A percentile compares a stretch with the other conserved stretches of the same genome.
Conservation (phyloP, 1,140 invertebrate species). For the Amyelois transitella region DNA sequence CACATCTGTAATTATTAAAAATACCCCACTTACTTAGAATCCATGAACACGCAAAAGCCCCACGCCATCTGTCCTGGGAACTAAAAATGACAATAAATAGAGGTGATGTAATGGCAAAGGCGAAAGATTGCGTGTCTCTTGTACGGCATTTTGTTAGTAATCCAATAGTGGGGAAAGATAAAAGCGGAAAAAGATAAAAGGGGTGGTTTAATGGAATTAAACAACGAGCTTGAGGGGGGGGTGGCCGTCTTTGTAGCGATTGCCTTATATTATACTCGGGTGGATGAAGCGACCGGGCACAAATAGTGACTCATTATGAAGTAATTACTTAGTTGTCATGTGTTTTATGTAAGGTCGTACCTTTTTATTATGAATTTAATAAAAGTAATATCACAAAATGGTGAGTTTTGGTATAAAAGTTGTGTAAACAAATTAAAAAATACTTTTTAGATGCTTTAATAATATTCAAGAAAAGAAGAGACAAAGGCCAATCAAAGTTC, state of each 20-base stretch:
- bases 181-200: constrained; percentile 67
- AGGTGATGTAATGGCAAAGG: constrained; percentile 44
- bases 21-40: background rate
- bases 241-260: background rate
- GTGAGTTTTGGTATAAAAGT: too few species aligned
- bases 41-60: background rate
- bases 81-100: constrained; percentile 32
- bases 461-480: too few species aligned
- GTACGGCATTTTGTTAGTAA: constrained; percentile 59
- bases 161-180: constrained; percentile 66
- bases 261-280: constrained; percentile 9
- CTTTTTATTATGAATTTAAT: background rate
- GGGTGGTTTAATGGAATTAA: constrained; percentile 72
- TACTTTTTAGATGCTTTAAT: too few species aligned
- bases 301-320: constrained; percentile 1
- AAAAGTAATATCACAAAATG: too few species aligned
- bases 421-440: too few species aligned
- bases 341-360: background rate
- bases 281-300: background rate
- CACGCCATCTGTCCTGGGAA: background rate
- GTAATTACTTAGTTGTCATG: constrained; percentile 1
- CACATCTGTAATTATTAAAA: background rate
- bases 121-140: constrained; percentile 60
- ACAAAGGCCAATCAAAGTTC: too few species aligned
- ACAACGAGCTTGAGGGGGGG: constrained; percentile 37